Conservation (phyloP, 1,140 invertebrate genomes). For the Eciton burchellii region DNA sequence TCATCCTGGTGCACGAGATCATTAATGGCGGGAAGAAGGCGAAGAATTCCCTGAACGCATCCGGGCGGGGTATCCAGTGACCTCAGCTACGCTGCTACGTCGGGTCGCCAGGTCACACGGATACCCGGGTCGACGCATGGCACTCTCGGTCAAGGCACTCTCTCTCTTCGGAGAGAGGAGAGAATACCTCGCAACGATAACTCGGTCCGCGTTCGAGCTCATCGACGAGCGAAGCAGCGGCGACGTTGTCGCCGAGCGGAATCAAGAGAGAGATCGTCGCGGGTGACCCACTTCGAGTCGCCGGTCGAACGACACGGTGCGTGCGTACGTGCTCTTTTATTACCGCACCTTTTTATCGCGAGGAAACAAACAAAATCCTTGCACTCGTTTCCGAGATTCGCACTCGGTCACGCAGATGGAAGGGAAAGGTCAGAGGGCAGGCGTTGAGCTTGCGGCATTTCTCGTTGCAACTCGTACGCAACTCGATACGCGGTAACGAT, state of each 20-base stretch:
- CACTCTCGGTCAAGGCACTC: conserved; percentile 74
- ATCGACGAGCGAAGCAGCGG: conserved; percentile 31
- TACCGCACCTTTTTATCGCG: neutral
- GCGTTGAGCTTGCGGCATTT: neutral
- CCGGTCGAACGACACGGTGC: neutral
- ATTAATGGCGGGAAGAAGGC: neutral
- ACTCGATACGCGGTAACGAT: conserved; percentile 3
- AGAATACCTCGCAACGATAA: neutral
- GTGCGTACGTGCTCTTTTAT: conserved; percentile 5
- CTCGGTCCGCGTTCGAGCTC: neutral
- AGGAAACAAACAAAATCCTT: neutral
- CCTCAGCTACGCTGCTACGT: conserved; percentile 72
- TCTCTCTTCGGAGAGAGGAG: conserved; percentile 21
- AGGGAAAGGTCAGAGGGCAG: conserved; percentile 16
- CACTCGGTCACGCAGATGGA: neutral
- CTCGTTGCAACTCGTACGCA: conserved; percentile 27
- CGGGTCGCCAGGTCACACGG: conserved; percentile 80
- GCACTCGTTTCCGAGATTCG: neutral
- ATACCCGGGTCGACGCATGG: conserved; percentile 79
- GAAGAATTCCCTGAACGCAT: conserved; percentile 49
- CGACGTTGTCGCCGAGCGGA: neutral
- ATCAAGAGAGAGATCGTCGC: conserved; percentile 3
- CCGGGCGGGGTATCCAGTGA: conserved; percentile 74
- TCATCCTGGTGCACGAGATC: neutral
- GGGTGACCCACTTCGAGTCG: conserved; percentile 64